Evolutionary conservation across 2,888 invertebrate genomes (phyloP).

Genomic region (Coelopa pilipes): DNA sequence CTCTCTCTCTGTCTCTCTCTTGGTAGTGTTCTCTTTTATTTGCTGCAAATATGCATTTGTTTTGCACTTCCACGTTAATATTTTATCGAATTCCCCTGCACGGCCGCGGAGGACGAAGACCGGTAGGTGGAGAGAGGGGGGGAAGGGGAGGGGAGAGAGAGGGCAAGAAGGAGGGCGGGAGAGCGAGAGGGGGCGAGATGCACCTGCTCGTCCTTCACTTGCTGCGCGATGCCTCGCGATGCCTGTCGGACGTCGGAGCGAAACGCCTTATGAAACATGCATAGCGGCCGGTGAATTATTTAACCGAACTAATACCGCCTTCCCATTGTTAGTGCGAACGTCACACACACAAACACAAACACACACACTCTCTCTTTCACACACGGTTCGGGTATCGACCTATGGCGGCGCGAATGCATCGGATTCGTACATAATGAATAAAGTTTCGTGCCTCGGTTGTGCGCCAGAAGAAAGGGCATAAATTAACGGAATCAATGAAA

Average conservation of each 20-base stretch:
- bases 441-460: not conserved
- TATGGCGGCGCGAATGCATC: not conserved
- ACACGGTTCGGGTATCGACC: too few species aligned
- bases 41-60: constrained; percentile 50
- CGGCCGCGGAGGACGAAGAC: constrained; percentile 14
- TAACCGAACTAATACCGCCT: constrained; percentile 53
- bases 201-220: constrained; percentile 10
- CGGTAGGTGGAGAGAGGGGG: not conserved
- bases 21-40: constrained; percentile 12
- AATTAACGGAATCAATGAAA: too few species aligned
- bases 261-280: constrained; percentile 56
- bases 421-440: constrained; percentile 9
- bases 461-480: not conserved
- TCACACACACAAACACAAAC: too few species aligned
- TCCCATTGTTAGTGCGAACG: not conserved
- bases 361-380: too few species aligned
- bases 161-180: too few species aligned
- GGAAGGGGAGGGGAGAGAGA: too few species aligned
- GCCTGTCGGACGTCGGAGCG: constrained; percentile 26
- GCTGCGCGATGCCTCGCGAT: not conserved
- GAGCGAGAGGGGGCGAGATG: not conserved
- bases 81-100: constrained; percentile 39
- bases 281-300: constrained; percentile 56
- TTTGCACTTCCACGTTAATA: constrained; percentile 47
- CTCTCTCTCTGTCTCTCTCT: too few species aligned